phyloP scores from a whole-genome alignment of 1,140 invertebrate genomes.

The Dicyema japonicum region DNA sequence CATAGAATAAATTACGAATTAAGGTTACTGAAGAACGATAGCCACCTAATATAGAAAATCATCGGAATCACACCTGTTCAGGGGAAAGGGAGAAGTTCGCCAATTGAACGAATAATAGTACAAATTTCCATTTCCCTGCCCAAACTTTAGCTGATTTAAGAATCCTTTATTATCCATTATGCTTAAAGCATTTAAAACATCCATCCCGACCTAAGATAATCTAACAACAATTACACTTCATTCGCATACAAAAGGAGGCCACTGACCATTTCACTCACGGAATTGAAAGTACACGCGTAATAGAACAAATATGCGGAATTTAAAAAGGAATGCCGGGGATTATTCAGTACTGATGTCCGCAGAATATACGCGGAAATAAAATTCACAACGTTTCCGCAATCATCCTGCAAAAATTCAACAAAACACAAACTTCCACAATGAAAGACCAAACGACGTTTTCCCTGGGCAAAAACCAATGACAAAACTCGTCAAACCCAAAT shows the following conservation, averaged over 20 bases:
- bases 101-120: slow-evolving; percentile 99
- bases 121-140: slow-evolving; percentile 86
- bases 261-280: slow-evolving; percentile 43
- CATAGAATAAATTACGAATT: too few relatives aligned
- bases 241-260: slow-evolving; percentile 71
- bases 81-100: too few relatives aligned
- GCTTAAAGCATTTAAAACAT: slow-evolving; percentile 94
- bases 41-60: too few relatives aligned
- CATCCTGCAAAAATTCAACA: not conserved
- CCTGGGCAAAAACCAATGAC: slow-evolving; percentile 71
- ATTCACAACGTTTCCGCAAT: slow-evolving; percentile 26
- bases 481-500: slow-evolving; percentile 43
- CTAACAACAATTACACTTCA: slow-evolving; percentile 82
- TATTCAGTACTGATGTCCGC: slow-evolving; percentile 87
- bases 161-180: slow-evolving; percentile 92
- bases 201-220: slow-evolving; percentile 75
- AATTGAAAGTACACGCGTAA: too few relatives aligned
- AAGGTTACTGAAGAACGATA: too few relatives aligned
- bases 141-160: slow-evolving; percentile 72
- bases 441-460: slow-evolving; percentile 64
- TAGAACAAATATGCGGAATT: slow-evolving; percentile 94
- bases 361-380: slow-evolving; percentile 92
- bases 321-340: slow-evolving; percentile 63
- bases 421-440: slow-evolving; percentile 21
- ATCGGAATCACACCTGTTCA: too few relatives aligned